A percentile compares a stretch with the other conserved stretches of the same genome.
These are phyloP conservation scores for Hydrolagus affinis DNA, from an alignment of 2,113 vertebrate species.

Conservation along the genomic window DNA sequence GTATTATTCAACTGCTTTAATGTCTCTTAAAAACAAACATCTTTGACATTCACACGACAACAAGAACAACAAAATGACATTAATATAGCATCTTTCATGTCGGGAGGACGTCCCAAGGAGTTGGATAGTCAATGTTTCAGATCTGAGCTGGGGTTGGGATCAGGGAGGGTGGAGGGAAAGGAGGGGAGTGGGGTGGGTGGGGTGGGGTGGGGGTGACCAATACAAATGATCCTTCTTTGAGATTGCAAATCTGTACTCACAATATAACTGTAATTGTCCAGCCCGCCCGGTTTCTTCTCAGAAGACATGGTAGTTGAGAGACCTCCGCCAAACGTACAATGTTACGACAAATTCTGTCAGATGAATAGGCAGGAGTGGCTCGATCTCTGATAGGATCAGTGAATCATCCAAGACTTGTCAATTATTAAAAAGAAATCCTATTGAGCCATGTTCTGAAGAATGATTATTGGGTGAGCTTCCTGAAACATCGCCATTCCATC, in stretches of 20 bases:
- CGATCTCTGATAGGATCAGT: too few relatives aligned
- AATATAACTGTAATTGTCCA: conserved; percentile 43
- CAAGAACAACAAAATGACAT: too few relatives aligned
- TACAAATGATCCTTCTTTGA: not conserved
- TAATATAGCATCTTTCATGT: too few relatives aligned
- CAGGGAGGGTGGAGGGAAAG: too few relatives aligned
- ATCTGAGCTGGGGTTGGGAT: too few relatives aligned
- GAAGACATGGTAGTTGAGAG: conserved; percentile 39
- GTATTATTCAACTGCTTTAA: not conserved
- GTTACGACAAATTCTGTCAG: not conserved
- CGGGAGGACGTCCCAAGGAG: too few relatives aligned
- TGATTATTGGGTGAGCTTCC: not conserved
- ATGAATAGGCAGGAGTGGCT: not conserved
- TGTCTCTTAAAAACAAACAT: not conserved
- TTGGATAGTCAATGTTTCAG: too few relatives aligned
- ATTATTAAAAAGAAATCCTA: not conserved
- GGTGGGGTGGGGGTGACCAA: too few relatives aligned
- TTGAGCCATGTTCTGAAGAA: not conserved
- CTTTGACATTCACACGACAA: too few relatives aligned
- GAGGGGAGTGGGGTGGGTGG: too few relatives aligned
- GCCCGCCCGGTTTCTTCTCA: conserved; percentile 41
- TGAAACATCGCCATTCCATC: not conserved
- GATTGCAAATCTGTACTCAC: conserved; percentile 41
- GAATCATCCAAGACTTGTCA: not conserved
- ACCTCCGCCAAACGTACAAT: not conserved